Conservation (phyloP, 2,797 vertebrate species). For the Setipinna tenuifilis region DNA sequence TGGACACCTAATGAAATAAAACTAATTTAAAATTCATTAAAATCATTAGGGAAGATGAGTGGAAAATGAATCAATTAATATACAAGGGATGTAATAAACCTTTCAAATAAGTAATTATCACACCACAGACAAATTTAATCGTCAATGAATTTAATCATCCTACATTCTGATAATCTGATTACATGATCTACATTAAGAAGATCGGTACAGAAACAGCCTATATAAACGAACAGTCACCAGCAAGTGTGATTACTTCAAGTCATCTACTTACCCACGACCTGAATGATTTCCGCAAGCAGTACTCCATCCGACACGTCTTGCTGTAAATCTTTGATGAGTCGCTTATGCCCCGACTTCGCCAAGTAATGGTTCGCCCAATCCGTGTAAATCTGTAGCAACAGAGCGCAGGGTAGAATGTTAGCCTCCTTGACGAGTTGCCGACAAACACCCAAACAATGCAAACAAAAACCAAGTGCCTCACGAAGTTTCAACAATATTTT, state of each 20-base stretch:
- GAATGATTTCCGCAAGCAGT: conserved; percentile 95
- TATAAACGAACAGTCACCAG: conserved; percentile 13
- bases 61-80: neutral
- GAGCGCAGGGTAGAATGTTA: conserved; percentile 34
- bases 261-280: conserved; percentile 90
- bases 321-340: conserved; percentile 95
- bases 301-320: conserved; percentile 96
- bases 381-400: conserved; percentile 88
- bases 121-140: neutral
- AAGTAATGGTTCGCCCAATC: conserved; percentile 99
- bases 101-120: neutral
- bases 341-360: conserved; percentile 94
- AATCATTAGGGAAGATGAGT: neutral
- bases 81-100: neutral
- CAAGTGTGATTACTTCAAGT: no score
- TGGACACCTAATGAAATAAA: neutral
- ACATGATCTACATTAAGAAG: no score
- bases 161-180: neutral
- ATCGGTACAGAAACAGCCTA: neutral
- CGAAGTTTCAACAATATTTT: conserved; percentile 2
- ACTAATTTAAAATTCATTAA: neutral
- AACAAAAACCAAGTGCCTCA: neutral
- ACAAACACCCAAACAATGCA: conserved; percentile 11
- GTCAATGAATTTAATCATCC: neutral
- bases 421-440: neutral